Evolutionary conservation across 2,113 vertebrate species (phyloP), one percentile per base, ranked within the genome.

Genomic region (Pyrgilauda ruficollis): DNA sequence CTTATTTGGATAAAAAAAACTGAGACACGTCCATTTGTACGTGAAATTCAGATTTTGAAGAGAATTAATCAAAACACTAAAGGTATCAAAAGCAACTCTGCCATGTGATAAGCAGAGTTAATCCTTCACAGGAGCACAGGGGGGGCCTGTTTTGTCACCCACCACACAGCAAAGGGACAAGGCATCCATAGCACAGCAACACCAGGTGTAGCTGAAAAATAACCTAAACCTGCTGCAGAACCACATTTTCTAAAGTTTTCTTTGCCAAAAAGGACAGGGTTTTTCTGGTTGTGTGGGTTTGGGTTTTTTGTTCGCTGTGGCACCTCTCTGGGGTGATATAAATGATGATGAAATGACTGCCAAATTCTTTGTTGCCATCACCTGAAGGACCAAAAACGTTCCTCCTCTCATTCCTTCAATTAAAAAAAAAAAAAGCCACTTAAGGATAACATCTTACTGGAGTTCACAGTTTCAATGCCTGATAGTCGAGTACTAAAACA

Each of bases 301-400:
- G n/a, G 3, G 0, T 7, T 37, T 13, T 7, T 28, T 47, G 8
- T 49, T 23, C 26, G 21, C 23, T 2, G 3, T 1, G 1, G 23
- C 41, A 93, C 7, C 17, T 46, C 23, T 13, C 20, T 15, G 37
- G 33, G 52, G 76, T 33, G 19, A 33, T 26, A 7, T 9, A 31
- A 77, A 84, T 31, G 30, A 27, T 53, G 28, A 49, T 33, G 33
- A 87, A 87, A 23, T 19, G 17, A 73, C n/a, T 66, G 41, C 33
- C 13, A 62, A 68, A 52, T 8, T n/a, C 52, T 89, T 47, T 43
- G 28, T 21, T 16, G 30, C 20, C 31, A 35, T 43, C 70, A 91
- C 47, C 75, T 70, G 30, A 74, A 90, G 43, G 68, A 24, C 30
- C 70, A 41, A 74, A 21, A 84, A 74, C 12, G 2, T 61, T n/a